Evolutionary conservation across 1,140 invertebrate species (phyloP).

Genomic region (Argopecten irradians): DNA sequence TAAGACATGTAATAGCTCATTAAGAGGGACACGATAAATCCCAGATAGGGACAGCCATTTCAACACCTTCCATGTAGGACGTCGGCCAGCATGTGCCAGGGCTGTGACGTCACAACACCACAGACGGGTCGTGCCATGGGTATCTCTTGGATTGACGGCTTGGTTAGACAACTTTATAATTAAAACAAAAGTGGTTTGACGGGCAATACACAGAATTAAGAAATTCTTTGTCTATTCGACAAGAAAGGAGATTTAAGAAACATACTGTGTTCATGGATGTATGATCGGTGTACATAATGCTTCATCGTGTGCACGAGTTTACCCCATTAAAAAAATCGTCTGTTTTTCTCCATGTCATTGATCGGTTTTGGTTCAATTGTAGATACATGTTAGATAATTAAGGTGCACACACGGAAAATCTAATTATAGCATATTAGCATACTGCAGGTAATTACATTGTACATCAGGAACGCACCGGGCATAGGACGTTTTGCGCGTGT

Average conservation of each 20-base stretch:
- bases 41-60: slow-evolving; percentile 6
- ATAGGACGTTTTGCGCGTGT: neutral
- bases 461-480: neutral
- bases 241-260: too few relatives aligned
- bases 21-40: slow-evolving; percentile 21
- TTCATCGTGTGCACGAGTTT: neutral
- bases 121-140: neutral
- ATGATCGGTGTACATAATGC: too few relatives aligned
- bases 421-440: slow-evolving; percentile 3
- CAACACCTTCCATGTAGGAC: neutral
- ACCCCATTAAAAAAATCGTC: neutral
- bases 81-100: neutral
- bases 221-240: too few relatives aligned
- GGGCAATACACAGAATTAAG: too few relatives aligned
- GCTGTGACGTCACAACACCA: neutral
- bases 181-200: too few relatives aligned
- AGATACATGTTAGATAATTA: neutral
- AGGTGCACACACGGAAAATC: neutral
- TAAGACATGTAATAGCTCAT: slow-evolving; percentile 22
- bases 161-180: too few relatives aligned
- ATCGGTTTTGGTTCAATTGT: slow-evolving; percentile 7
- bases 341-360: neutral
- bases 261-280: too few relatives aligned
- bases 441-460: neutral
- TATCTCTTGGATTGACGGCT: neutral